Evolutionary conservation across 2,113 vertebrate genomes (phyloP).

Genomic region (Chrysochloris asiatica): DNA sequence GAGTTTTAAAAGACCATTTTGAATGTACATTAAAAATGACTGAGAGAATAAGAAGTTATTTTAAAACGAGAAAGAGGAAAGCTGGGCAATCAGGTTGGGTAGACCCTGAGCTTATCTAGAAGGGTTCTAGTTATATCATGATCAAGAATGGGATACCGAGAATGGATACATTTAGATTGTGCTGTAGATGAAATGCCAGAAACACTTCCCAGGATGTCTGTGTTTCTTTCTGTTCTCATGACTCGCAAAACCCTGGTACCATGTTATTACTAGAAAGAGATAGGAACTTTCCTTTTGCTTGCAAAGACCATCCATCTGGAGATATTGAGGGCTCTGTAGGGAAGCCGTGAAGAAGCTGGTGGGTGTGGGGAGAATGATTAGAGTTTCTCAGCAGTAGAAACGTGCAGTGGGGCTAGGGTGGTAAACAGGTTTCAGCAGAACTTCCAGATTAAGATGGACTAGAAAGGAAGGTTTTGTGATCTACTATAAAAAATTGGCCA

Average conservation of each 20-base stretch:
- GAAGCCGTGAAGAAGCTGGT: neutral
- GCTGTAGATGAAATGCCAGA: neutral
- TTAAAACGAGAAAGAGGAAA: neutral
- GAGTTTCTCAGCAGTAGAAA: neutral
- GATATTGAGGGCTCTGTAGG: neutral
- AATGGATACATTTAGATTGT: accelerated
- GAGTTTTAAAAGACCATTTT: neutral
- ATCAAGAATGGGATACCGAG: neutral
- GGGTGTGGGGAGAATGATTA: accelerated
- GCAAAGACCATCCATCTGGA: neutral
- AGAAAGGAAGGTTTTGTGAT: neutral
- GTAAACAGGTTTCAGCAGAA: neutral
- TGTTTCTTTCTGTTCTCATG: neutral
- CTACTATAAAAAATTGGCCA: neutral
- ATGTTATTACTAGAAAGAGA: neutral
- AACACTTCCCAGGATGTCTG: neutral
- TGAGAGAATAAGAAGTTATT: neutral
- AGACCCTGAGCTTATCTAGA: neutral
- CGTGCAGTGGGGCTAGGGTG: neutral
- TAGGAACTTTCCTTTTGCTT: neutral
- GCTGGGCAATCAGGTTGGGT: neutral
- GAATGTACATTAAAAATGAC: neutral
- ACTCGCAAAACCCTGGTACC: neutral
- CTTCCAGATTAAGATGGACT: neutral
- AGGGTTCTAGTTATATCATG: neutral